phyloP scores from a whole-genome alignment of 2,888 invertebrate genomes.

The Subacronicta megacephala region DNA sequence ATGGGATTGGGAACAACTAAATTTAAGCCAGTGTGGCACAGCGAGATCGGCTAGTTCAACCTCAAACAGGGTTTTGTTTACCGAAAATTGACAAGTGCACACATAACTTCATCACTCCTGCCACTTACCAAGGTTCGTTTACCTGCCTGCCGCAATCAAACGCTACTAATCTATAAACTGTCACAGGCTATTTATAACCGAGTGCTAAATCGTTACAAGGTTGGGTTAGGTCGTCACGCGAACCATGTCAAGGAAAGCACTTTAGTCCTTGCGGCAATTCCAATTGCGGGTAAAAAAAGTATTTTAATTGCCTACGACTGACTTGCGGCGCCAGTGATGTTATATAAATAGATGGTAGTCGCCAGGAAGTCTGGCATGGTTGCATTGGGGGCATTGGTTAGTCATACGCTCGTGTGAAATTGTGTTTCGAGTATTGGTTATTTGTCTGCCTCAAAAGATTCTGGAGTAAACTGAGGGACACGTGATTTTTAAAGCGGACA shows the following conservation, averaged over 20 bases:
- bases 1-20: too few species aligned
- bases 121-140: too few species aligned
- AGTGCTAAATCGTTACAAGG: background rate
- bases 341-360: conserved; percentile 1
- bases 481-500: too few species aligned
- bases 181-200: background rate
- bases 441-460: too few species aligned
- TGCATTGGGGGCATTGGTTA: background rate
- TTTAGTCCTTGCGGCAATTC: conserved; percentile 1
- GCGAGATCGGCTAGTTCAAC: too few species aligned
- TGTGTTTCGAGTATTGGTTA: too few species aligned
- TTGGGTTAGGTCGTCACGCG: background rate
- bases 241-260: background rate
- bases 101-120: too few species aligned
- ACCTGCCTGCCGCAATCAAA: background rate
- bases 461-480: too few species aligned
- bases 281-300: background rate
- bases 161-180: background rate
- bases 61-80: too few species aligned
- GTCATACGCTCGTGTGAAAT: background rate
- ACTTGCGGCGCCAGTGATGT: background rate
- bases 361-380: background rate
- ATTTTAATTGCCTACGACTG: background rate
- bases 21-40: too few species aligned
- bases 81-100: too few species aligned